These are phyloP conservation scores for Caretta caretta DNA, from an alignment of 2,113 vertebrate species.

Conservation along the genomic window DNA sequence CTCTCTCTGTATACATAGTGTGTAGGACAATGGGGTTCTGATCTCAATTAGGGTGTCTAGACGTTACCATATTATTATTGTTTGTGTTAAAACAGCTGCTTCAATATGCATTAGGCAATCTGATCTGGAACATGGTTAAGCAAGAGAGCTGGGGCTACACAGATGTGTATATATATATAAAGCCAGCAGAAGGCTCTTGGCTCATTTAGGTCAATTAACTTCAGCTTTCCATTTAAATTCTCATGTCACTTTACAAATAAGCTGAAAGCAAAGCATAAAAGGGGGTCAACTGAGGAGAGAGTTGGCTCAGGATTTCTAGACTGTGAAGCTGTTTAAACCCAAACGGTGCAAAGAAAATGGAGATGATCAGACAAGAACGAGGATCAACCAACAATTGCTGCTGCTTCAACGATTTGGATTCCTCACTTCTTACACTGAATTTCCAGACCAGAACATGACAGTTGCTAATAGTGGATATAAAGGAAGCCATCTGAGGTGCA, in stretches of 20 bases:
- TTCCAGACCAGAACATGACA: not conserved
- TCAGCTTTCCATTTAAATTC: slow-evolving; percentile 68
- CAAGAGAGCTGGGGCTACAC: not conserved
- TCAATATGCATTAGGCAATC: not conserved
- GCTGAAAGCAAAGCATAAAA: slow-evolving; percentile 67
- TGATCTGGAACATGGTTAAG: rapidly evolving
- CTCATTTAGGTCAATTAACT: slow-evolving; percentile 70
- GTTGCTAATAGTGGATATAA: not conserved
- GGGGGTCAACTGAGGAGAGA: slow-evolving; percentile 61
- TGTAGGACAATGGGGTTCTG: not conserved
- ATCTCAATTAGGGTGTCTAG: not conserved
- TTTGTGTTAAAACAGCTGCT: not conserved
- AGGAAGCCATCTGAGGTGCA: slow-evolving; percentile 57
- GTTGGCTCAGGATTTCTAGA: not conserved
- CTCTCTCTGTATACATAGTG: rapidly evolving
- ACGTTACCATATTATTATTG: not conserved
- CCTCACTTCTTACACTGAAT: not conserved
- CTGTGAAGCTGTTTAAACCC: slow-evolving; percentile 46
- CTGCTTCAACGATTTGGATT: not conserved
- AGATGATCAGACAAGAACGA: not conserved
- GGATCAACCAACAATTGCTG: not conserved
- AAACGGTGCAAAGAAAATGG: slow-evolving; percentile 7
- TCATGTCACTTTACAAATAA: slow-evolving; percentile 57
- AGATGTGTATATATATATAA: not conserved
- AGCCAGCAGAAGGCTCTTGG: slow-evolving; percentile 62